Base-by-base conservation (phyloP, 2,888 invertebrate species). In the Willowsia nigromaculata region DNA sequence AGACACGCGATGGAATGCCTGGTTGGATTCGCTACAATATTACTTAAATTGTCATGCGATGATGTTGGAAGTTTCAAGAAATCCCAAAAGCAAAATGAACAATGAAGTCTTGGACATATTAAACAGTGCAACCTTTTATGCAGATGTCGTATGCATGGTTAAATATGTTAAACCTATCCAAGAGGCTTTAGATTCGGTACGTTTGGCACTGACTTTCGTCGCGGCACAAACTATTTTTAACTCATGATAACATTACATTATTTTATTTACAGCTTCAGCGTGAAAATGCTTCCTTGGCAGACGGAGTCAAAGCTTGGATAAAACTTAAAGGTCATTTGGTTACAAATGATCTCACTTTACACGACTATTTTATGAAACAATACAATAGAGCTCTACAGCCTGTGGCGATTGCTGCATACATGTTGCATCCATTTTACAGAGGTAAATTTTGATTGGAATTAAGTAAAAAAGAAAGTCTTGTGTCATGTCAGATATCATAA, bases 1-100 rank as follows among this genome's bases (percentile, higher is more conserved):
- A 7, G 74, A 50, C 13, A 90, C 87, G 0, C n/a, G 90, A 22
- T 91, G 90, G 90, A 91, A 90, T 56, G 40, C 50, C 0, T 82
- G 82, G 62, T 0, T 91, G 0, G 76, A 80, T 5, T 80, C 81
- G 15, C 85, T 90, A 15, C 71, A 82, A 40, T 83, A 47, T 22
- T 91, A 80, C 56, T 4, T 62, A 15, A 50, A 59, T 6, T 80
- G 89, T 65, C 89, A 90, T 0, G 50, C 87, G 1, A 87, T 81
- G 27, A 78, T 85, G 30, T 43, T 90, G n/a, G 91, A 91, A 71
- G 56, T 89, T 13, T 47, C 76, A 4, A 4, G 85, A 18, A 53
- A 82, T 2, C 43, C 50, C 22, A 18, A 18, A 15, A 18, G 40
- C 2, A 25, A 33, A 2, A 22, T 56, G 1, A 22, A 22, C 15